phyloP scores from a whole-genome alignment of 2,113 vertebrate species.

The Columba janthina region DNA sequence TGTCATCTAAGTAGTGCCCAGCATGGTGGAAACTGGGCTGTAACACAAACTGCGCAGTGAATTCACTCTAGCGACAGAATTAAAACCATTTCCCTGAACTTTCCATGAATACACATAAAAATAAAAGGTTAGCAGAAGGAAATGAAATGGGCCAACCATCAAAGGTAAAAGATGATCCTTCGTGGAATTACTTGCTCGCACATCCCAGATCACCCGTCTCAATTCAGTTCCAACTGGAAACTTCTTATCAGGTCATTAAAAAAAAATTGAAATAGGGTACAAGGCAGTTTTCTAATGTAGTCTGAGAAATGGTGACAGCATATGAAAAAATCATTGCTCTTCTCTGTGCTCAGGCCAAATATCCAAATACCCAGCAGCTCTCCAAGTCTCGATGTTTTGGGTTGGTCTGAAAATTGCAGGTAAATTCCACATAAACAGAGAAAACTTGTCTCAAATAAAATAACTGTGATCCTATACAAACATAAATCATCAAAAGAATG shows the following conservation, averaged over 20 bases:
- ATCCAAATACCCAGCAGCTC: not conserved
- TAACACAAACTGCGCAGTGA: not conserved
- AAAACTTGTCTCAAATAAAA: not conserved
- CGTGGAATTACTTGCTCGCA: not conserved
- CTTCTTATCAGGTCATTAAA: not conserved
- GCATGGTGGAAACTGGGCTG: not conserved
- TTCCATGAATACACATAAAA: not conserved
- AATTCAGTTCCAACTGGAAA: not conserved
- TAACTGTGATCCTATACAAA: not conserved
- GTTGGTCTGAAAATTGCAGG: not conserved
- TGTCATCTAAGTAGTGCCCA: not conserved
- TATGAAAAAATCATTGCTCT: not conserved
- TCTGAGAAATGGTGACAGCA: not conserved
- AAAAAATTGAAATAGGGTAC: not conserved
- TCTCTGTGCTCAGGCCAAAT: not conserved
- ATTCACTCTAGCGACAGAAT: not conserved
- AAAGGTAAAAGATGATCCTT: not conserved
- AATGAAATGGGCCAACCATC: not conserved
- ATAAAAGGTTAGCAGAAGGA: not conserved
- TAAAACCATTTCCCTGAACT: not conserved
- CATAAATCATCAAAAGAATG: not conserved
- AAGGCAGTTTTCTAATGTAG: not conserved
- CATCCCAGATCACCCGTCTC: not conserved
- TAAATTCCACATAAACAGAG: not conserved
- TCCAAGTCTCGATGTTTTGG: not conserved